Evolutionary conservation across 2,888 invertebrate genomes (phyloP).

Genomic region (Chrysolina americana): DNA sequence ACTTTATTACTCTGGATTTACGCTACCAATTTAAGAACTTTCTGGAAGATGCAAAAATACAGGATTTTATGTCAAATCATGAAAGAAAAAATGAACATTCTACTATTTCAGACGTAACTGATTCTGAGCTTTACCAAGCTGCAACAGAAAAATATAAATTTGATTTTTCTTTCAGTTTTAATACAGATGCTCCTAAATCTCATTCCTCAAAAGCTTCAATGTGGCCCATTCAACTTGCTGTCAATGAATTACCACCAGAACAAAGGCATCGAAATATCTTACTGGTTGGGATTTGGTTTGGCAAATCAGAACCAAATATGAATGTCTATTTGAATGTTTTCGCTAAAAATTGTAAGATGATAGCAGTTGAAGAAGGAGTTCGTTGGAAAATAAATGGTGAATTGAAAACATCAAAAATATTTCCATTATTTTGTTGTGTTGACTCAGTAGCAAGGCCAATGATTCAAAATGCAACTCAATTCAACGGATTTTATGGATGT

Average conservation of each 20-base stretch:
- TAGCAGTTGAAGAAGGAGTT: conserved; percentile 13
- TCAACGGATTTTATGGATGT: conserved; percentile 24
- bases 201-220: conserved; percentile 18
- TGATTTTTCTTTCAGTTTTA: conserved; percentile 26
- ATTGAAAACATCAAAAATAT: conserved; percentile 22
- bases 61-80: conserved; percentile 12
- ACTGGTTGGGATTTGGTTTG: conserved; percentile 21
- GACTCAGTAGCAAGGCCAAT: conserved; percentile 24
- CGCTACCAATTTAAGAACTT: conserved; percentile 7
- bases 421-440: conserved; percentile 25
- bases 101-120: conserved; percentile 18
- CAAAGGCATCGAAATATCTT: conserved; percentile 17
- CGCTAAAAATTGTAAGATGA: background rate
- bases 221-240: conserved; percentile 22
- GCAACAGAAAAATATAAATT: conserved; percentile 6
- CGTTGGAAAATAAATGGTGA: conserved; percentile 20
- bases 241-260: conserved; percentile 28
- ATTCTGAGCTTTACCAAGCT: conserved; percentile 22
- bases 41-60: conserved; percentile 23
- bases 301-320: background rate
- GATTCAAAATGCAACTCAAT: conserved; percentile 20
- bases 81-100: conserved; percentile 2
- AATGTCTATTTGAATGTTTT: background rate
- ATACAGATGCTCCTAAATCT: conserved; percentile 25
- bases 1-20: conserved; percentile 19